phyloP scores from a whole-genome alignment of 2,888 invertebrate genomes.

The Thyatira batis region DNA sequence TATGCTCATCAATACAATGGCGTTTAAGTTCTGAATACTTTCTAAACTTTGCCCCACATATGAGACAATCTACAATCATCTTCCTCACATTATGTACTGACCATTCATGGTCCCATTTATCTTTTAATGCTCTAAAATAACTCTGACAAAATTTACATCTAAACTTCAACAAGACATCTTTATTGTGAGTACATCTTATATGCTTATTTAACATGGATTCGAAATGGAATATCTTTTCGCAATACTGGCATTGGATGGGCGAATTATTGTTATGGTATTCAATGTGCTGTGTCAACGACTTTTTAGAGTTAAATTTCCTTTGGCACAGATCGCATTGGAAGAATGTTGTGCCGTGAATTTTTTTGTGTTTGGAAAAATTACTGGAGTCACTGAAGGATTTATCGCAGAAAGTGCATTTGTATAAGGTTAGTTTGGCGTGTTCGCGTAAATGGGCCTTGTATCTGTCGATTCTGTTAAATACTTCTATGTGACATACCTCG shows the following conservation, averaged over 20 bases:
- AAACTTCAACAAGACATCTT: constrained; percentile 40
- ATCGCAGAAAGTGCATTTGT: constrained; percentile 74
- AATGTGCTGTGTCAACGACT: constrained; percentile 72
- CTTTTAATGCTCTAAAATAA: constrained; percentile 57
- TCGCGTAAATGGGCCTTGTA: constrained; percentile 75
- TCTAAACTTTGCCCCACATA: constrained; percentile 66
- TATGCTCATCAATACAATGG: constrained; percentile 54
- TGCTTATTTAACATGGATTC: constrained; percentile 74
- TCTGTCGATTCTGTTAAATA: constrained; percentile 65
- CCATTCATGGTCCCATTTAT: constrained; percentile 80
- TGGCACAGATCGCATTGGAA: constrained; percentile 74
- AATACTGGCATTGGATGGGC: constrained; percentile 58
- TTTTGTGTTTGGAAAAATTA: constrained; percentile 79
- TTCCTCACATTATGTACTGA: constrained; percentile 67
- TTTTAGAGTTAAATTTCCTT: constrained; percentile 75
- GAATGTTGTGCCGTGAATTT: constrained; percentile 65
- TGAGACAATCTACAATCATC: constrained; percentile 62
- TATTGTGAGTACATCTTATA: constrained; percentile 56
- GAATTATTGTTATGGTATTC: constrained; percentile 64
- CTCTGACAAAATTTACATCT: constrained; percentile 62
- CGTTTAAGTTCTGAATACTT: constrained; percentile 69
- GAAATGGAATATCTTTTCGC: constrained; percentile 65
- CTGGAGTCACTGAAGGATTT: constrained; percentile 78
- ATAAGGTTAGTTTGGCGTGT: constrained; percentile 73
- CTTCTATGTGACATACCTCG: constrained; percentile 58